Evolutionary conservation across 2,888 invertebrate genomes (phyloP).

Genomic region (Ischnura elegans): DNA sequence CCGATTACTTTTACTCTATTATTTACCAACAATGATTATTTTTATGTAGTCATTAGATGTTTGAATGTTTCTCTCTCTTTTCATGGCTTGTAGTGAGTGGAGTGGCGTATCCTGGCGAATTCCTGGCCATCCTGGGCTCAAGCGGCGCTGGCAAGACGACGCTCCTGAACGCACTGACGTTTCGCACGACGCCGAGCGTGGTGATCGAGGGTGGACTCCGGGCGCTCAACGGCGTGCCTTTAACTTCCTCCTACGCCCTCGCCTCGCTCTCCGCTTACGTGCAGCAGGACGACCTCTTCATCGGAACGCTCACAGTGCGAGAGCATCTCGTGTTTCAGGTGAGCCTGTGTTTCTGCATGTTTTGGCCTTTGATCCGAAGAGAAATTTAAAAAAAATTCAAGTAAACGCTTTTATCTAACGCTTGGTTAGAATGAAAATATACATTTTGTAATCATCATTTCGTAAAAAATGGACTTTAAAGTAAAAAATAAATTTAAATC

Average conservation of each 20-base stretch:
- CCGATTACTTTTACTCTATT: too few species aligned
- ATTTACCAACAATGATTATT: too few species aligned
- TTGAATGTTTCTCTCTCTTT: too few species aligned
- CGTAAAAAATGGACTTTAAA: too few species aligned
- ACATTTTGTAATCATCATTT: too few species aligned
- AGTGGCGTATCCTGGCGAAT: slow-evolving; percentile 90
- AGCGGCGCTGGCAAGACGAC: slow-evolving; percentile 98
- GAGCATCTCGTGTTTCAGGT: slow-evolving; percentile 95
- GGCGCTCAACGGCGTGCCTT: slow-evolving; percentile 88
- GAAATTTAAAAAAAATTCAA: too few species aligned
- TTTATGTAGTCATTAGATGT: too few species aligned
- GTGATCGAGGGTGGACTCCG: slow-evolving; percentile 82
- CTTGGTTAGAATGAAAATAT: too few species aligned
- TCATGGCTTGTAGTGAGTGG: slow-evolving; percentile 83
- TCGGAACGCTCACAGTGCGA: slow-evolving; percentile 92
- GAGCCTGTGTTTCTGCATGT: too few species aligned
- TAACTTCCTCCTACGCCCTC: slow-evolving; percentile 83
- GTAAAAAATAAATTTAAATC: too few species aligned
- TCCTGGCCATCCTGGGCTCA: slow-evolving; percentile 92
- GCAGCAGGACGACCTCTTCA: slow-evolving; percentile 96
- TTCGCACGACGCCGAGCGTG: slow-evolving; percentile 84
- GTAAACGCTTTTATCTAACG: too few species aligned
- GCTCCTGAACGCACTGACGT: slow-evolving; percentile 92
- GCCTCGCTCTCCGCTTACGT: slow-evolving; percentile 93
- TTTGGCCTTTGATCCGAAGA: too few species aligned